Evolutionary conservation across 2,797 vertebrate genomes (phyloP).

Genomic region (Oreonectes daqikongensis): DNA sequence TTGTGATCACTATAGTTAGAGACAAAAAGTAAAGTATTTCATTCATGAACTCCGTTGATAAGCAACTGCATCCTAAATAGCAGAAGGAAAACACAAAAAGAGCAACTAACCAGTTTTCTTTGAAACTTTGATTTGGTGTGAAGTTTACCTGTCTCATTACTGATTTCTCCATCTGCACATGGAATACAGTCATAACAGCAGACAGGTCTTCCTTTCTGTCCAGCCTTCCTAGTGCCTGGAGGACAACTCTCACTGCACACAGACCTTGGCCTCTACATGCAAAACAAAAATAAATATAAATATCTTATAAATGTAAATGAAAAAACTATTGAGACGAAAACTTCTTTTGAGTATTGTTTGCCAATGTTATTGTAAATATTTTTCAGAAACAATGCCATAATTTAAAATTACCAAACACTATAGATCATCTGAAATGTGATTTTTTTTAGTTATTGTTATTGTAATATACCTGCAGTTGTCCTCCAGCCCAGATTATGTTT

Average conservation of each 20-base stretch:
- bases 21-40: slow-evolving; percentile 23
- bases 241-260: slow-evolving; percentile 74
- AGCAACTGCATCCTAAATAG: slow-evolving; percentile 42
- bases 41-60: slow-evolving; percentile 18
- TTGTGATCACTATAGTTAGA: slow-evolving; percentile 41
- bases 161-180: slow-evolving; percentile 76
- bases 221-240: slow-evolving; percentile 71
- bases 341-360: too few relatives aligned
- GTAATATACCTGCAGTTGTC: neutral
- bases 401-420: too few relatives aligned
- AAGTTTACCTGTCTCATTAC: slow-evolving; percentile 67
- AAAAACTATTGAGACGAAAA: too few relatives aligned
- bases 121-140: slow-evolving; percentile 52
- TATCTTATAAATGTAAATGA: too few relatives aligned
- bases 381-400: too few relatives aligned
- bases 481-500: slow-evolving; percentile 69
- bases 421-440: too few relatives aligned
- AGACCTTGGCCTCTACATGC: slow-evolving; percentile 69
- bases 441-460: too few relatives aligned
- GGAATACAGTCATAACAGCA: slow-evolving; percentile 76
- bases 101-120: neutral
- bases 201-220: slow-evolving; percentile 72
- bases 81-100: slow-evolving; percentile 45
- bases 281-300: too few relatives aligned
- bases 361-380: too few relatives aligned